Base-by-base conservation (phyloP, 2,113 vertebrate species). In the Crotalus helleri region DNA sequence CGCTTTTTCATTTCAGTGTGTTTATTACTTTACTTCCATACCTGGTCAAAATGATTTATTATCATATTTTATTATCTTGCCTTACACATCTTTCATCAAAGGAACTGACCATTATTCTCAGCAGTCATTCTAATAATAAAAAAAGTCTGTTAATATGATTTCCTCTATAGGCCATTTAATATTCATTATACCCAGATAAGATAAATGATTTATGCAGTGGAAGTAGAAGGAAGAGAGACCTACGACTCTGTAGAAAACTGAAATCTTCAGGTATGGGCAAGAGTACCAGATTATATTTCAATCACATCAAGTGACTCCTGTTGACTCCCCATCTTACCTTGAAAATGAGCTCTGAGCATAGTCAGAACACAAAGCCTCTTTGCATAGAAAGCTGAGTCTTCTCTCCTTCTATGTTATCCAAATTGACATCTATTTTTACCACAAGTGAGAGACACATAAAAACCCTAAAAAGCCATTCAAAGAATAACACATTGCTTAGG, bases 31-130 rank as follows among this genome's bases (percentile, higher is more conserved):
- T 96, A 92, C 93, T 93, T 96, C 95, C 92, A 93, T 94, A 96
- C 44, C 90, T 95, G 96, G 91, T 96, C 91, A 96, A 94, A 95
- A 95, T 96, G 90, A 97, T 97, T 95, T 96, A 97, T 95, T 95
- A 91, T 85, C 90, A 93, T 51, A 92, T 97, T 97, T 96, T 96
- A 97, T 96, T 96, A 94, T 97, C 96, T 97, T 95, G 61, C 91
- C 92, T 95, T 93, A 95, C 87, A 92, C 89, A 92, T 95, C 95
- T 96, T 96, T 97, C 95, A 96, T 3, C 96, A 96, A 95, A 89
- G 87, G 64, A 64, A 93, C 69, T 96, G 90, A 94, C 93, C 64
- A 9, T 94, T 96, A 96, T 95, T 97, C 93, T 64, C 95, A 95
- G 86, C 23, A 90, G 92, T 95, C 87, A 0, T 96, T 95, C 92